Base-by-base conservation (phyloP, 2,888 invertebrate species). In the Acleris cristana region DNA sequence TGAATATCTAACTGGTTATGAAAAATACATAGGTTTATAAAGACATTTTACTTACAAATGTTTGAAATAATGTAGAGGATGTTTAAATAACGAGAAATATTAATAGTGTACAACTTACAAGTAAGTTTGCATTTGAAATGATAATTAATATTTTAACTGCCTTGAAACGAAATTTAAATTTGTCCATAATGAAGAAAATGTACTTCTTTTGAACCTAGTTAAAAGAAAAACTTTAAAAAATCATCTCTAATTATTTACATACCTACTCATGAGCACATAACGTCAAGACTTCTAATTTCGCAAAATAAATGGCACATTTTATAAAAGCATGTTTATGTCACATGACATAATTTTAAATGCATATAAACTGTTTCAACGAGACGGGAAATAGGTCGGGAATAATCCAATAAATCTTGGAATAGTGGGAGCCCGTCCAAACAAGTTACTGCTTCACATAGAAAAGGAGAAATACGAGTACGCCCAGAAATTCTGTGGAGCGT, bases 361-460 rank as follows among this genome's bases (percentile, higher is more conserved):
- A 63, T 61, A 53, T 40, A 58, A 16, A 26, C 26, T 49, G 10
- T 63, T 53, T 53, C 49, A 57, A 61, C n/a, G 14, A 51, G 60
- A 44, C 48, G 21, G 51, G 34, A 48, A 62, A 30, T 66, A 66
- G 52, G 53, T 58, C 40, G 51, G 26, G 30, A 48, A 16, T 45
- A 63, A 57, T 23, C 53, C 58, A 54, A 62, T 67, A 63, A 63
- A 67, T 63, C 57, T 18, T 49, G 19, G 54, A 63, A 58, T 63
- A 26, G 64, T 64, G 51, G 52, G 51, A n/a, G 18, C 34, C 63
- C 23, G 57, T 63, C 65, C 21, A 58, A 67, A 67, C 63, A 58
- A 45, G 40, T 67, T 54, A 63, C 62, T 19, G 21, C 48, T 58
- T 49, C 58, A 58, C 62, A 58, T 67, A 67, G 26, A 49, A 49